Base-by-base conservation (phyloP, 2,797 vertebrate genomes). In the Paedocypris micromegethes region DNA sequence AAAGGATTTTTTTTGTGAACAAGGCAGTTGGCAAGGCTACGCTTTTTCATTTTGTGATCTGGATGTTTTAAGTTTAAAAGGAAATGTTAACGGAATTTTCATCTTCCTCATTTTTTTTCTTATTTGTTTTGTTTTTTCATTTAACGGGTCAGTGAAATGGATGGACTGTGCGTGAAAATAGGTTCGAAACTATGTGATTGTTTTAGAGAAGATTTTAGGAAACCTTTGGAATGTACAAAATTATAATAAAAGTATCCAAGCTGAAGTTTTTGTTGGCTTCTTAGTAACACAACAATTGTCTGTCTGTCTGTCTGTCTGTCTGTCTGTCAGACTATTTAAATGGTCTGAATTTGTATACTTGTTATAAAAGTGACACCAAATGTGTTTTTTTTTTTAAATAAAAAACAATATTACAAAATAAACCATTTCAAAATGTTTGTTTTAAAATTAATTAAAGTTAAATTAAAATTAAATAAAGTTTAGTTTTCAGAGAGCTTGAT, bases 171-270 rank as follows among this genome's bases (percentile, higher is more conserved):
- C 79, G 56, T 78, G 63, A 23, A 23, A 23, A 23, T 78, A 73
- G 42, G 39, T 75, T 81, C 79, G 81, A 73, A 82, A 23, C 23
- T 1, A 23, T 23, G 23, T 23, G 23, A 23, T 23, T 23, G 23
- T 23, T 23, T 23, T 23, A 48, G 69, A 69, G 55, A 52, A 78
- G 73, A 72, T n/a, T 63, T 74, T 83, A 84, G 81, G 50, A 76
- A 79, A 74, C 83, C 84, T 87, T 81, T 90, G 75, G 38, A 56
- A 82, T 86, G 78, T 85, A 73, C 79, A 78, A 82, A 66, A 81
- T 88, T 89, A 83, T 88, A 89, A 88, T 89, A 89, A 90, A 90
- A 86, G 67, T 68, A 56, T 23, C 76, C 53, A 83, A 83, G 76
- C 9, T 9, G 23, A 9, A 41, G 37, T 8, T 0, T 5, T 4